Base-by-base conservation (phyloP, 2,888 invertebrate genomes). In the Nymphalis polychloros region DNA sequence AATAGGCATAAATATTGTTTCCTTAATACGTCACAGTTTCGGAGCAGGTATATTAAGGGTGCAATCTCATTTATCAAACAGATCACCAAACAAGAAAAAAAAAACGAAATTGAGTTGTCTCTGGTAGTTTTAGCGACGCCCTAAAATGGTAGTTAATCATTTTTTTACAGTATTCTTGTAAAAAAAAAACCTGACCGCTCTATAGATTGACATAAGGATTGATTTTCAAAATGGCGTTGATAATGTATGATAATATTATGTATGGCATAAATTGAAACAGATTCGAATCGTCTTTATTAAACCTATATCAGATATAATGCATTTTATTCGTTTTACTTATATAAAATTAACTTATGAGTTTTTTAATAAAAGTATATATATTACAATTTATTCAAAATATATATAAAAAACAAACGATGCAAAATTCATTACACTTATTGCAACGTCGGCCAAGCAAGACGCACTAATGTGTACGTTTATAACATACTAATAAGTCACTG, bases 1-100 rank as follows among this genome's bases (percentile, higher is more conserved):
- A 87, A 88, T 88, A 85, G 84, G 83, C 81, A 81, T 41, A 13
- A 41, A 87, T 81, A 76, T 83, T 84, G 82, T 82, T 76, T 83
- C 78, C 72, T 81, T 81, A 78, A 64, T 61, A 71, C 73, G 79
- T 78, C 78, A 78, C 78, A 80, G 84, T 88, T 87, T 84, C 82
- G 86, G 86, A 81, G 85, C 91, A 91, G 91, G 91, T 91, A 92
- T 81, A 79, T 73, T 63, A 78, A 81, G 78, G 79, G 79, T 79
- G 74, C 72, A 71, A 71, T 76, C 79, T 84, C 88, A 87, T 91
- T 91, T 84, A 91, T 92, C 91, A 92, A 88, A 86, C 84, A 81
- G 72, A 76, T 80, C 80, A 79, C 84, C 81, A 85, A 80, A 84
- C 83, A 71, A 81, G 49, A n/a, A 85, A 86, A 84, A 85, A 77